phyloP scores from a whole-genome alignment of 2,113 vertebrate genomes.

The Mesembrinibis cayennensis region DNA sequence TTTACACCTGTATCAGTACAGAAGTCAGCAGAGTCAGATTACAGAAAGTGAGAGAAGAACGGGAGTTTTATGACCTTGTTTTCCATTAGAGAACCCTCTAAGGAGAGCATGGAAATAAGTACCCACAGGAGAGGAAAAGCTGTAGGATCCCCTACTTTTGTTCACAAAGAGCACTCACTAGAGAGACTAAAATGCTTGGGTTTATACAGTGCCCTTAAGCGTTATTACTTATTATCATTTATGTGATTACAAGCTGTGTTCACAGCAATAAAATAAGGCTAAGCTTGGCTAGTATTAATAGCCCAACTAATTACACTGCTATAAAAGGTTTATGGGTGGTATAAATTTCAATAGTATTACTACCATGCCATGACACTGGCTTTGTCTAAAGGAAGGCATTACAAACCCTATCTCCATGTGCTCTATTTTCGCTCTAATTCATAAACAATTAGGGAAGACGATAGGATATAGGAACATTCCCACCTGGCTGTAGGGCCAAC shows the following conservation, averaged over 20 bases:
- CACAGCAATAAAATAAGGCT: constrained; percentile 62
- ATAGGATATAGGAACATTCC: neutral
- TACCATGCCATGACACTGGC: neutral
- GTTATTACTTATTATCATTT: constrained; percentile 62
- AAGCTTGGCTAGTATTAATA: constrained; percentile 64
- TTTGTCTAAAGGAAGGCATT: constrained; percentile 35
- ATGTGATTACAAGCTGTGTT: constrained; percentile 66
- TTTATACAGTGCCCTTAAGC: constrained; percentile 53
- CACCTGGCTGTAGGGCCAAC: neutral
- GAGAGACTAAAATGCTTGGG: constrained; percentile 4
- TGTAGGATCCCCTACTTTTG: neutral
- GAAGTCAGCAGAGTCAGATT: neutral
- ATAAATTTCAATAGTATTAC: constrained; percentile 64
- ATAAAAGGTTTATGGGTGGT: constrained; percentile 60
- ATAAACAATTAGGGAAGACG: neutral
- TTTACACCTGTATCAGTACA: neutral
- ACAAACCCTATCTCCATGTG: neutral
- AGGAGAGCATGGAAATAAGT: neutral
- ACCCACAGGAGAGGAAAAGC: neutral
- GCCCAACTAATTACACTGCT: constrained; percentile 65
- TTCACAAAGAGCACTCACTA: neutral
- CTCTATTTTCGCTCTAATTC: neutral
- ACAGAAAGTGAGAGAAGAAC: neutral
- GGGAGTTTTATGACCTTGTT: neutral
- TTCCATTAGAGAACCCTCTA: neutral